Evolutionary conservation across 2,888 invertebrate species (phyloP).

Genomic region (Lasioglossum marginatum): DNA sequence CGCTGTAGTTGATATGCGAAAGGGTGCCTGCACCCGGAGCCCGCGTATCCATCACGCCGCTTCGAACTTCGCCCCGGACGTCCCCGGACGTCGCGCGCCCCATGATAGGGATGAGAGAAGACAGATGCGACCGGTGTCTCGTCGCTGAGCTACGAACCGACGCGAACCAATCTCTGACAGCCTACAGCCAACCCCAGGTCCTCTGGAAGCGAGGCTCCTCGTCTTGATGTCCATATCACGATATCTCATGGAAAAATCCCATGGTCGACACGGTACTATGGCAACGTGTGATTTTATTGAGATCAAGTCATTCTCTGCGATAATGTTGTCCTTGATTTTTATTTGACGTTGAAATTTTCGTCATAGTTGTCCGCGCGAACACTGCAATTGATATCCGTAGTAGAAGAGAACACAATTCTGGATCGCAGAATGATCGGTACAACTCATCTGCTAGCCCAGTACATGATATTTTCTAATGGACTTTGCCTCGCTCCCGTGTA

Average conservation of each 20-base stretch:
- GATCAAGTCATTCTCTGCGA: not conserved
- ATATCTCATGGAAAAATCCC: not conserved
- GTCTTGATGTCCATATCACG: slow-evolving; percentile 30
- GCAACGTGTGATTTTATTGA: not conserved
- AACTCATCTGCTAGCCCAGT: not conserved
- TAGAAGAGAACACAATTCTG: not conserved
- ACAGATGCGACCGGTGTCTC: slow-evolving; percentile 73
- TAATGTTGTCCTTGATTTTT: not conserved
- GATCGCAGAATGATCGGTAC: not conserved
- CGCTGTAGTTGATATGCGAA: slow-evolving; percentile 70
- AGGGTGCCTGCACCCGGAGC: slow-evolving; percentile 57
- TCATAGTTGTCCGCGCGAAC: too few species aligned
- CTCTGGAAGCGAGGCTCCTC: not conserved
- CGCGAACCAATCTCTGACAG: slow-evolving; percentile 69
- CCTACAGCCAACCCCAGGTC: slow-evolving; percentile 22
- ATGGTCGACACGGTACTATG: not conserved
- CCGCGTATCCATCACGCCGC: slow-evolving; percentile 72
- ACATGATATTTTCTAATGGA: not conserved
- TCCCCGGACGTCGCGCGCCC: slow-evolving; percentile 30
- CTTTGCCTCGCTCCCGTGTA: not conserved
- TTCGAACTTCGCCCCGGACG: slow-evolving; percentile 55
- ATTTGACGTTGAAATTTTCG: not conserved
- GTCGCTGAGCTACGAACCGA: slow-evolving; percentile 70
- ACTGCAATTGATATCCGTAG: too few species aligned
- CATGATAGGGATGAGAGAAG: slow-evolving; percentile 69